Base-by-base conservation (phyloP, 2,888 invertebrate species). In the Macrosoma leucophasiata region DNA sequence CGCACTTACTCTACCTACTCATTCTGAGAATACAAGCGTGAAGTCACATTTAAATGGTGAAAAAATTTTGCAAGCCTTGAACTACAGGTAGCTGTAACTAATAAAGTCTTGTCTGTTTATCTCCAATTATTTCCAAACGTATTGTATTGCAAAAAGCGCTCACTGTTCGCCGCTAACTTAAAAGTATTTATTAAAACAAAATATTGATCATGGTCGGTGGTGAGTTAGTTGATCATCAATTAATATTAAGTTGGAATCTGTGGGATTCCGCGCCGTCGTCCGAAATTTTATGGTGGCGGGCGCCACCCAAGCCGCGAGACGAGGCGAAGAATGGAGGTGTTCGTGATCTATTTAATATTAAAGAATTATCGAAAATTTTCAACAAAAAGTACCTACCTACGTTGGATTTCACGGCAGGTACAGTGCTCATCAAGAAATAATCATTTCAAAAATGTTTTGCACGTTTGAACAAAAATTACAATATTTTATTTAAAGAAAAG, bases 231-330 rank as follows among this genome's bases (percentile, higher is more conserved):
- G 75, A 81, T 82, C 76, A 75, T 75, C 81, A 81, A 84, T 82
- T 82, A 84, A 82, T 84, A 81, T 81, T 74, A 75, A 82, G 62
- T 74, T 66, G 78, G 75, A 81, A 82, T 82, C 82, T 81, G 81
- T 82, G 78, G 81, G 82, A 84, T 81, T 84, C 82, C 77, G 72
- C 81, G 77, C 76, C 78, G 77, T 73, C 71, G 79, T 77, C 79
- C 82, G 79, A 82, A n/a, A 82, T 82, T 84, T 82, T 84, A 84
- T 84, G 77, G 81, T 74, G 77, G 69, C 76, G 68, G 81, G 81
- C 81, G 82, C 82, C 82, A 81, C 82, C 82, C 82, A 81, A 65
- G 78, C 77, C 51, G 68, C 38, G 53, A 65, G 8, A 50, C 53
- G 63, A 20, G 18, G 41, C 5, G 10, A 23, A 0, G 5, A 1